A percentile compares a stretch with the other conserved stretches of the same genome.
Evolutionary conservation across 2,888 invertebrate species (phyloP).

Genomic region (Dasypolia templi): DNA sequence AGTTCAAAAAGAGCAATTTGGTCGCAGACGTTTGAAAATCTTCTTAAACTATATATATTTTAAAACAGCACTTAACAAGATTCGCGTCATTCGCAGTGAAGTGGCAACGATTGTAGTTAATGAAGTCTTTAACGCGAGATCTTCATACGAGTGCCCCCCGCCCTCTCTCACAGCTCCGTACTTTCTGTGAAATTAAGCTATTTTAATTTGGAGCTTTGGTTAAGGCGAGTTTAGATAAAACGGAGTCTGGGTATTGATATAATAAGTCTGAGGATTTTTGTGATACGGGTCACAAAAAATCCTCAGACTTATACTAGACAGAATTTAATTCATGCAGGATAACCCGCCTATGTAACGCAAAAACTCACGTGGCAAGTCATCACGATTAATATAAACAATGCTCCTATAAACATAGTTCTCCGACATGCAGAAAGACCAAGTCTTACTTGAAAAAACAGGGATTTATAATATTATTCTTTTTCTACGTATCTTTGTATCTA

Average conservation of each 20-base stretch:
- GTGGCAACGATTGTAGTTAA: constrained; percentile 67
- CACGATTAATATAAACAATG: neutral
- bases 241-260: neutral
- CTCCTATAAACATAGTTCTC: neutral
- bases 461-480: neutral
- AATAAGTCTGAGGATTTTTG: neutral
- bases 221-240: constrained; percentile 39
- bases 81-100: constrained; percentile 56
- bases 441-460: neutral
- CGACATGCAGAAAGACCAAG: neutral
- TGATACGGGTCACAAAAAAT: too few species aligned
- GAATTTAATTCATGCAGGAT: neutral
- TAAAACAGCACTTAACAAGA: constrained; percentile 59
- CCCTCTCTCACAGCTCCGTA: constrained; percentile 40
- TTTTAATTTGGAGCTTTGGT: constrained; percentile 74
- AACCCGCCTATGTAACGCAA: too few species aligned
- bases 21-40: constrained; percentile 35
- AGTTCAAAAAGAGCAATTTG: constrained; percentile 21
- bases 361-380: neutral
- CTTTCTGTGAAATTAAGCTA: constrained; percentile 73
- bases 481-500: neutral
- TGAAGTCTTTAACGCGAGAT: constrained; percentile 63
- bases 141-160: constrained; percentile 52
- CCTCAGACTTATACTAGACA: too few species aligned
- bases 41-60: constrained; percentile 50